Percentiles rank a stretch among this genome's conserved stretches.
Conservation (phyloP, 2,797 vertebrate genomes). For the Brotula barbata region DNA sequence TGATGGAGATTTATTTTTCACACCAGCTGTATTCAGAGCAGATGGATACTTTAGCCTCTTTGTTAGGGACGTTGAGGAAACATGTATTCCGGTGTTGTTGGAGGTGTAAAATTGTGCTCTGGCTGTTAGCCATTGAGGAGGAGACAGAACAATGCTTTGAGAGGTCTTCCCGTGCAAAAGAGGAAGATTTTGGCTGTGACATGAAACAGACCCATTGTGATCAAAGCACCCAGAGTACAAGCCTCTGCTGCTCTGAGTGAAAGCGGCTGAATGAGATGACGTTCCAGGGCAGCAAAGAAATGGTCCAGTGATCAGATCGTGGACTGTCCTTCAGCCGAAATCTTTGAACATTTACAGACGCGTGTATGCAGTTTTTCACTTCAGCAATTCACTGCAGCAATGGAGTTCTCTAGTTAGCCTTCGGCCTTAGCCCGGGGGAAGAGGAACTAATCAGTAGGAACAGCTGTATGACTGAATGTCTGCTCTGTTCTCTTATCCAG, state of each 20-base stretch:
- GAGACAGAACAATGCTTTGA: conserved; percentile 35
- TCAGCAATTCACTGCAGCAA: conserved; percentile 2
- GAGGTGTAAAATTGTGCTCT: conserved; percentile 13
- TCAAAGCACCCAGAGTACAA: conserved; percentile 60
- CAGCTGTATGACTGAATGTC: conserved; percentile 66
- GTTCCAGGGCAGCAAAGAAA: not conserved
- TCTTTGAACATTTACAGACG: conserved; percentile 7
- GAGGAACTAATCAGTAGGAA: conserved; percentile 68
- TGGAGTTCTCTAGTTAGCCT: conserved; percentile 57
- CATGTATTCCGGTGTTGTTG: conserved; percentile 4
- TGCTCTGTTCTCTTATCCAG: conserved; percentile 49
- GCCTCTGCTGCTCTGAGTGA: conserved; percentile 15
- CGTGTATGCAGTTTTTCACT: conserved; percentile 2
- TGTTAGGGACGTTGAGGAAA: conserved; percentile 9
- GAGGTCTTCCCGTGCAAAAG: conserved; percentile 15
- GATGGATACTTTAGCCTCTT: not conserved
- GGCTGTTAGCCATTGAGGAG: conserved; percentile 22
- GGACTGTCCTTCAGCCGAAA: conserved; percentile 14
- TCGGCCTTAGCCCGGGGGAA: conserved; percentile 25
- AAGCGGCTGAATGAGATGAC: not conserved
- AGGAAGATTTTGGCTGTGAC: conserved; percentile 53
- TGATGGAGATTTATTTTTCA: too few relatives aligned
- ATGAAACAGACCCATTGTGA: conserved; percentile 66
- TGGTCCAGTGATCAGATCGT: conserved; percentile 1
- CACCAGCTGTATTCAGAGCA: not conserved